Percentiles rank a stretch among this genome's conserved stretches.
Conservation (phyloP, 2,888 invertebrate genomes). For the Drosophila emarginata region DNA sequence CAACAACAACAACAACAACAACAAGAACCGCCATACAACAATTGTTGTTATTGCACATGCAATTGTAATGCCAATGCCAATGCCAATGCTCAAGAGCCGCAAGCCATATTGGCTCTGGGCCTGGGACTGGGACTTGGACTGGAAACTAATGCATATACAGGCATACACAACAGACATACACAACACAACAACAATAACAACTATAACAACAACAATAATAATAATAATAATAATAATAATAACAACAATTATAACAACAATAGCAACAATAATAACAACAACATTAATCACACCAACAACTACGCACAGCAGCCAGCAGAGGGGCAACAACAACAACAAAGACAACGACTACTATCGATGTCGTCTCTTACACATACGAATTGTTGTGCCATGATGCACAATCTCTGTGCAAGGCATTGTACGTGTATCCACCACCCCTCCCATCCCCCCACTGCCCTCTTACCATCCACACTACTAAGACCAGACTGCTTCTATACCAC, state of each 20-base stretch:
- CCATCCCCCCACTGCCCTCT: slow-evolving; percentile 13
- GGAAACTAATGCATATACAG: slow-evolving; percentile 28
- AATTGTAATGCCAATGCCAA: slow-evolving; percentile 32
- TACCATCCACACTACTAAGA: slow-evolving; percentile 3
- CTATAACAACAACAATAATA: slow-evolving; percentile 19
- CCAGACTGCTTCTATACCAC: background rate
- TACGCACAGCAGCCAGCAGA: slow-evolving; percentile 15
- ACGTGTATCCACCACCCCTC: slow-evolving; percentile 73
- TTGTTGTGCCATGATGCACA: slow-evolving; percentile 81
- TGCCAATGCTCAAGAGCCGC: slow-evolving; percentile 20
- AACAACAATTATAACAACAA: slow-evolving; percentile 6
- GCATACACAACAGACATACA: slow-evolving; percentile 43
- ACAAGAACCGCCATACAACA: slow-evolving; percentile 51
- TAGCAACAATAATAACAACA: slow-evolving; percentile 22
- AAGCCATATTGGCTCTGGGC: slow-evolving; percentile 26
- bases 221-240: background rate
- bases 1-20: slow-evolving; percentile 54
- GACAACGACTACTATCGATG: slow-evolving; percentile 37
- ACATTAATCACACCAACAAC: slow-evolving; percentile 15
- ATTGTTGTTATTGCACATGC: slow-evolving; percentile 54
- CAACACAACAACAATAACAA: slow-evolving; percentile 35
- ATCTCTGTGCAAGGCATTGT: slow-evolving; percentile 82
- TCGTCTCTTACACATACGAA: slow-evolving; percentile 45
- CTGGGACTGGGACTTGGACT: background rate
- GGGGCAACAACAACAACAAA: slow-evolving; percentile 23